Base-by-base conservation (phyloP, 2,888 invertebrate genomes). In the Marasmarcha lunaedactyla region DNA sequence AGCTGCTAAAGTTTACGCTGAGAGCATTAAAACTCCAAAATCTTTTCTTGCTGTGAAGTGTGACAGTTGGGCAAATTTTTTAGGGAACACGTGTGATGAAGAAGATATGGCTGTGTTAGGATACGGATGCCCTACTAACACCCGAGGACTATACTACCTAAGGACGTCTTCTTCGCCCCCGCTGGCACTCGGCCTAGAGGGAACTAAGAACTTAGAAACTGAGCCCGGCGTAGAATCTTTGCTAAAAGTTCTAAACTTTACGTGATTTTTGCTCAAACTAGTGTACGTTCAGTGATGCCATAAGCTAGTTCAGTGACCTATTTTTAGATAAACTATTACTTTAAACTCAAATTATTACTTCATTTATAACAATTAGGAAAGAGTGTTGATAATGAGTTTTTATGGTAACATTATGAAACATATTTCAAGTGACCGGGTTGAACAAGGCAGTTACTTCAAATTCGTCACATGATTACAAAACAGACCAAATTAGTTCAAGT, bases 141-240 rank as follows among this genome's bases (percentile, higher is more conserved):
- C 66, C n/a, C 66, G 72, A 2, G 84, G 84, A n/a, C 59, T 65
- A 33, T 84, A 69, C 55, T 84, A 74, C 54, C 59, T 84, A 47
- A 63, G 78, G 15, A 84, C 84, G 15, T 52, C 66, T 14, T 52
- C 63, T 1, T 60, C 49, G 38, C 46, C 71, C 15, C 84, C 84
- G 6, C 83, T 62, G 39, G 79, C 72, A 13, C 64, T 84, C 12
- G 81, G 79, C 26, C 69, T 81, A 65, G 61, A 66, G 11, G 84
- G 84, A 33, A 65, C 68, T 5, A 69, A 59, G 57, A 57, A 50
- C 46, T 44, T 55, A 15, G 46, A 54, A 38, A 45, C 37, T 25
- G 30, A 30, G 7, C 20, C 20, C 30, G 11, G 2, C 11, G 47
- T 49, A 20, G 57, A 68, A 42, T 59, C 51, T 44, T 68, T 66